A percentile compares a stretch with the other conserved stretches of the same genome.
These are phyloP conservation scores for Anseranas semipalmata DNA, from an alignment of 2,113 vertebrate genomes.

Conservation along the genomic window DNA sequence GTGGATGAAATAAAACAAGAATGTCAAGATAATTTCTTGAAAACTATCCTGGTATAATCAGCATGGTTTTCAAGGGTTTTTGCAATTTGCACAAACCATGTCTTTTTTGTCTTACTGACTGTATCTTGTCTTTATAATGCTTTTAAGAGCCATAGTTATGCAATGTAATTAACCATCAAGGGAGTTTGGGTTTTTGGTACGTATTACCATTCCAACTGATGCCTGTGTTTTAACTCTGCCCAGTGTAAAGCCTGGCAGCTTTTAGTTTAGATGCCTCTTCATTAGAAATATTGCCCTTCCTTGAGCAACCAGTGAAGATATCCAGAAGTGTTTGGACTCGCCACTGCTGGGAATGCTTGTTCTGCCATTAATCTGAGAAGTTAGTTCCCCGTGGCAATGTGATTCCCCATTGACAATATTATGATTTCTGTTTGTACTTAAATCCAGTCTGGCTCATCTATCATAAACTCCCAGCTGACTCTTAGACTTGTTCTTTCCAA, in stretches of 20 bases:
- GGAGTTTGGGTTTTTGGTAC: background rate
- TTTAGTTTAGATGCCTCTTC: background rate
- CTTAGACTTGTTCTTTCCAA: background rate
- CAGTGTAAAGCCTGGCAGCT: background rate
- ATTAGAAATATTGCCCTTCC: background rate
- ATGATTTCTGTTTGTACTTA: background rate
- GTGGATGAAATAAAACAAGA: slow-evolving; percentile 2
- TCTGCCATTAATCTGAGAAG: background rate
- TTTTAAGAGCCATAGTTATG: background rate
- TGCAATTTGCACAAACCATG: background rate
- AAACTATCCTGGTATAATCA: background rate
- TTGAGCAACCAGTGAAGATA: background rate
- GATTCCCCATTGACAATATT: background rate
- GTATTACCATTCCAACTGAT: background rate
- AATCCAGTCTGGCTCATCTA: background rate
- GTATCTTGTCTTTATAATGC: background rate
- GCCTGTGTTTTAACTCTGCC: background rate
- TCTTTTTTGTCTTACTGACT: background rate
- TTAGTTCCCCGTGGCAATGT: background rate
- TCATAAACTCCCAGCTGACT: background rate
- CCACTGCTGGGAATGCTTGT: background rate
- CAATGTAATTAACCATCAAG: background rate
- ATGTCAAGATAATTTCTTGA: background rate
- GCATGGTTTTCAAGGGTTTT: background rate
- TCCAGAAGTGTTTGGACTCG: background rate